Evolutionary conservation across 2,113 vertebrate genomes (phyloP), one percentile per base, ranked within the genome.

Genomic region (Hucho hucho): DNA sequence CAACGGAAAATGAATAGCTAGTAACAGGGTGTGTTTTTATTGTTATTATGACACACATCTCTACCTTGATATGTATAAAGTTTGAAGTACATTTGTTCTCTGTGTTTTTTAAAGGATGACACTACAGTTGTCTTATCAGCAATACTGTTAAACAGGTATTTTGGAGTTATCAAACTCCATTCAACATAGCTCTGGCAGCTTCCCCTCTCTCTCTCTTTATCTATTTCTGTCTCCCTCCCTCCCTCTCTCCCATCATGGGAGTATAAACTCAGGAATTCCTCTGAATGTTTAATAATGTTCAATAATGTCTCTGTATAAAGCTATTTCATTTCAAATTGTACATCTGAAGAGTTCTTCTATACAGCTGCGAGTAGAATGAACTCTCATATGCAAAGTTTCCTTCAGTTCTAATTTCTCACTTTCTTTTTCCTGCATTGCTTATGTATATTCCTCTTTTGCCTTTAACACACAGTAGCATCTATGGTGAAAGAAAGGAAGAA

Each of bases 261-360:
- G 95, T 91, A 93, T 92, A 92, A 96, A 96, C 96, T 97, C 96
- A 98, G 96, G 96, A 97, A 97, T 95, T 95, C 93, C 92, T 94
- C 94, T 94, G 95, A 96, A 96, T 97, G 95, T 96, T 95, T 94
- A 94, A 91, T 94, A 75, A 96, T 97, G 95, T 96, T 95, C 94
- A 94, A 91, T 94, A 74, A 81, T 79, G 73, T 82, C 72, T 78
- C 72, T 79, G 64, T 83, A 77, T 61, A 89, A 89, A 89, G 86
- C 79, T 84, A 71, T 83, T 79, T 74, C 71, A 79, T 87, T 87
- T 76, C 76, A 77, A 76, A 77, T 94, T 87, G 91, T 93, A 94
- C 93, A 95, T 94, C 78, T 24, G 74, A 79, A 81, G 75, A 93
- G 91, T 94, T 95, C 94, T 95, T 94, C 94, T 95, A 94, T 95